Evolutionary conservation across 2,113 vertebrate species (phyloP).

Genomic region (Malurus alboscapulatus): DNA sequence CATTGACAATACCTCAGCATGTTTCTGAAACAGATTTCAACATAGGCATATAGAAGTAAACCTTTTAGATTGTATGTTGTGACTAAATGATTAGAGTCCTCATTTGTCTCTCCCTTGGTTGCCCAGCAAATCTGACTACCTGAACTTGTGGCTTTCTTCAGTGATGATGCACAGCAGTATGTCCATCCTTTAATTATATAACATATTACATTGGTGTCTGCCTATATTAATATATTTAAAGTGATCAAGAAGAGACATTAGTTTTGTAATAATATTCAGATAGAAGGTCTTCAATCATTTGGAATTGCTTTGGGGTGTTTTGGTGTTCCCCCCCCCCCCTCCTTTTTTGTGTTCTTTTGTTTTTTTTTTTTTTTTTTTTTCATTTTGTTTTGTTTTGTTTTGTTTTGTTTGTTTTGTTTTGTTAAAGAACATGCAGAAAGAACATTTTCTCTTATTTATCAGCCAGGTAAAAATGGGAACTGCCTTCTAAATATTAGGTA

Average conservation of each 20-base stretch:
- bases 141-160: neutral
- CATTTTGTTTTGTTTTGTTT: neutral
- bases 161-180: neutral
- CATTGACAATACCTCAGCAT: neutral
- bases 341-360: neutral
- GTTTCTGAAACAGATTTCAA: neutral
- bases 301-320: neutral
- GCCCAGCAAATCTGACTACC: neutral
- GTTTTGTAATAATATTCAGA: neutral
- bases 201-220: neutral
- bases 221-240: neutral
- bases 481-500: neutral
- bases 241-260: neutral
- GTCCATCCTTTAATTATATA: neutral
- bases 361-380: neutral
- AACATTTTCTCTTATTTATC: neutral
- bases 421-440: neutral
- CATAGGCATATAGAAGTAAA: neutral
- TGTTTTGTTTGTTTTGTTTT: neutral
- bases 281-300: neutral
- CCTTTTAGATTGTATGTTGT: neutral
- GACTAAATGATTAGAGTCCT: neutral
- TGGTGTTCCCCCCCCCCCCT: fast-evolving
- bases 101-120: neutral
- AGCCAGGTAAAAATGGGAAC: neutral